Conservation (phyloP, 1,140 invertebrate species). For the Zaprionus ghesquierei region DNA sequence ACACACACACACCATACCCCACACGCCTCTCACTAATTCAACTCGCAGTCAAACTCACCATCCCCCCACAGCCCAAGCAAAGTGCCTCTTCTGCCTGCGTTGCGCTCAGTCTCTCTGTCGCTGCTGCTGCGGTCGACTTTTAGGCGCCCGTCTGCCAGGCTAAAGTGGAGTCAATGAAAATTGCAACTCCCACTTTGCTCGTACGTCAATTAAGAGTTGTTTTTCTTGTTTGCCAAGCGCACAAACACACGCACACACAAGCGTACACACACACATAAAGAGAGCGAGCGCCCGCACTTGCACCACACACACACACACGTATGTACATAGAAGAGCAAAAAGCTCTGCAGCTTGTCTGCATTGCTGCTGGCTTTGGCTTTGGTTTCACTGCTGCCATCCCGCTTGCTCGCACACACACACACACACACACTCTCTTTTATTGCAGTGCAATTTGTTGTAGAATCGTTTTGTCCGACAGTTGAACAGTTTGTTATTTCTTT, state of each 20-base stretch:
- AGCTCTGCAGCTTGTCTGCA: conserved; percentile 49
- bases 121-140: conserved; percentile 38
- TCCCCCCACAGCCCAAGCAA: conserved; percentile 1
- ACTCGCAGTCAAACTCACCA: not conserved
- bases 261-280: conserved; percentile 6
- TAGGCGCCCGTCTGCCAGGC: conserved; percentile 45
- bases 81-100: conserved; percentile 18
- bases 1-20: not conserved
- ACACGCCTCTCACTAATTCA: not conserved
- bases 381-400: conserved; percentile 29
- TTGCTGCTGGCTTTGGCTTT: conserved; percentile 37
- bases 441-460: conserved; percentile 82
- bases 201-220: conserved; percentile 79
- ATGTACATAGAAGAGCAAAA: conserved; percentile 12
- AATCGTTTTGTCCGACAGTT: conserved; percentile 82
- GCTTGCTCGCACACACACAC: conserved; percentile 1
- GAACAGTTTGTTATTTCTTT: conserved; percentile 82
- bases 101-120: not conserved
- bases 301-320: conserved; percentile 17
- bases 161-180: conserved; percentile 82
- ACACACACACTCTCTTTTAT: conserved; percentile 59
- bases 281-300: not conserved
- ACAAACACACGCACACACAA: conserved; percentile 3
- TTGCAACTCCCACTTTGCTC: conserved; percentile 82
- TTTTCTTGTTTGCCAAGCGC: conserved; percentile 31